Percentiles rank a stretch among this genome's conserved stretches.
Conservation (phyloP, 1,140 invertebrate genomes). For the Nephotettix cincticeps region DNA sequence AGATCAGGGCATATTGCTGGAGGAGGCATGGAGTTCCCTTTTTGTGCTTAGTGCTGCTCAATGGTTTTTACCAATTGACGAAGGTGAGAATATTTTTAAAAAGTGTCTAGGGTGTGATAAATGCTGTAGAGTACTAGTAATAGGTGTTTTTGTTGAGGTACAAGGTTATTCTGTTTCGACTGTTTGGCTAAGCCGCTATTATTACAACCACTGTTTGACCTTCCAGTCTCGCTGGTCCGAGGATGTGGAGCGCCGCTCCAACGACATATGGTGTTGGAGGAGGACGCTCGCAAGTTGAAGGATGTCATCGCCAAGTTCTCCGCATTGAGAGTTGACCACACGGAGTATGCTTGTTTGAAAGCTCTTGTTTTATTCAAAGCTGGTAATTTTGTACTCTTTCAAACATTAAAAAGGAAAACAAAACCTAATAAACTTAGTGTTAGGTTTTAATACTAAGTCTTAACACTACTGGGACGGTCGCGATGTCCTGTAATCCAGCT, state of each 20-base stretch:
- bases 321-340: conserved; percentile 69
- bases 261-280: conserved; percentile 49
- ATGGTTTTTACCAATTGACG: conserved; percentile 71
- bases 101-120: too few species aligned
- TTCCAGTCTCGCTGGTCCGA: neutral
- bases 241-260: conserved; percentile 42
- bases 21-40: conserved; percentile 81
- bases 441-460: too few species aligned
- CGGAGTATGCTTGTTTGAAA: conserved; percentile 82
- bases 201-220: too few species aligned
- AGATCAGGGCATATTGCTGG: conserved; percentile 71
- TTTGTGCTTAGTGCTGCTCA: conserved; percentile 81
- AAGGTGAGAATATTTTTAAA: conserved; percentile 52
- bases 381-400: too few species aligned
- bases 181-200: too few species aligned
- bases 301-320: conserved; percentile 65
- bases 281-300: conserved; percentile 56
- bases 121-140: too few species aligned
- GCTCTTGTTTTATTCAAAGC: conserved; percentile 78
- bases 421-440: too few species aligned
- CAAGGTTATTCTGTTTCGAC: too few species aligned
- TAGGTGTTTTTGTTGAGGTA: too few species aligned
- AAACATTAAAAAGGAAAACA: too few species aligned
- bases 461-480: too few species aligned
- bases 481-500: too few species aligned